Evolutionary conservation across 2,888 invertebrate species (phyloP), one percentile per base, ranked within the genome.

Genomic region (Leucozona laternaria): DNA sequence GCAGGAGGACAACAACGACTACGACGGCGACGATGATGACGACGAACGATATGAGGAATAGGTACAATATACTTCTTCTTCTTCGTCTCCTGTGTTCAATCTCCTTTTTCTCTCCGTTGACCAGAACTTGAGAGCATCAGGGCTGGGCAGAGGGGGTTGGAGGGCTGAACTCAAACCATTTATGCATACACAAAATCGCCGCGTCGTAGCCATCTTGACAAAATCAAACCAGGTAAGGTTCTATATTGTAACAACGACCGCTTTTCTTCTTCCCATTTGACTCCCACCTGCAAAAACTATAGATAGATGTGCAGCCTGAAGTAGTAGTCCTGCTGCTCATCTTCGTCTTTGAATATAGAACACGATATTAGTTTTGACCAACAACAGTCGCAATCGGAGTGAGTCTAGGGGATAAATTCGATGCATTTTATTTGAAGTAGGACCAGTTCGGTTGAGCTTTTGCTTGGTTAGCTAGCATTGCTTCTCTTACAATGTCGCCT

Each of bases 141-240:
- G 10, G 50, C 11, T 22, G 50, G 17, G 37, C n/a, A 22, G 77
- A 22, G 15, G 22, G 40, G 37, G 15, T 6, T 31, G 8, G 40
- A 31, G 15, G n/a, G 11, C 8, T 48, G 10, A 43, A 66, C 68
- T 58, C 66, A 71, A 77, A 66, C 48, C 57, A 53, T 60, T 68
- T 80, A n/a, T 64, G 64, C 71, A 72, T 77, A 68, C 50, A 80
- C 34, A 77, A n/a, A n/a, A 80, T 85, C 66, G 45, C 68, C 77
- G 66, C 76, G 84, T 45, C 72, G 80, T 77, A 72, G 71, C 84
- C 76, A 80, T 80, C 84, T 80, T 85, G 80, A 53, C 80, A 76
- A 71, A 76, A 76, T 76, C 58, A 58, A 80, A 53, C 71, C 76
- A 79, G 80, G 80, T 80, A 75, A 31, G 37, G 40, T 68, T 20